Percentiles rank a stretch among this genome's conserved stretches.
phyloP scores from a whole-genome alignment of 2,113 vertebrate genomes.

The Rafetus swinhoei region DNA sequence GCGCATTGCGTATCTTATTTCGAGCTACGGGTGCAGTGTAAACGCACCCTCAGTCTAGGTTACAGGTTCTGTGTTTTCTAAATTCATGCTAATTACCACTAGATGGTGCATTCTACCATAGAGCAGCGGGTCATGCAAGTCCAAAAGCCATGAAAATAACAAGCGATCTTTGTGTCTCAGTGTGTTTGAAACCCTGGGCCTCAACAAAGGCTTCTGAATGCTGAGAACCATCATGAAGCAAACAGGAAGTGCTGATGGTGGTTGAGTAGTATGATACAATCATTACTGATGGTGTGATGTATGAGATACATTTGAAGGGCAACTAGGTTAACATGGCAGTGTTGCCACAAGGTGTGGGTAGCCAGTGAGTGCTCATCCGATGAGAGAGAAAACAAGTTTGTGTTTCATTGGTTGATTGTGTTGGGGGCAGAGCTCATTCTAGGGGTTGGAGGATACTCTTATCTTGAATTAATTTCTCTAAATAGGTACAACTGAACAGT shows the following conservation, averaged over 20 bases:
- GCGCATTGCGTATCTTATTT: too few relatives aligned
- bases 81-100: background rate
- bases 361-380: fast-evolving
- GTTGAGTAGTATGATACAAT: background rate
- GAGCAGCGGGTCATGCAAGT: background rate
- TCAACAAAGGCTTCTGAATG: slow-evolving; percentile 14
- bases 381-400: background rate
- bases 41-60: background rate
- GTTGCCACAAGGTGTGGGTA: background rate
- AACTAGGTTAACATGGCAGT: background rate
- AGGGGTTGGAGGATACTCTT: background rate
- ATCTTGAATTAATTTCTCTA: background rate
- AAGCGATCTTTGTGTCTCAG: background rate
- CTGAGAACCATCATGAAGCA: slow-evolving; percentile 4
- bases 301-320: background rate
- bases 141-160: fast-evolving
- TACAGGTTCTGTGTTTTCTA: background rate
- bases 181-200: background rate
- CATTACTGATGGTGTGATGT: background rate
- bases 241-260: background rate
- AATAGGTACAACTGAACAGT: background rate
- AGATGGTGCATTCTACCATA: slow-evolving; percentile 45
- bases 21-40: too few relatives aligned
- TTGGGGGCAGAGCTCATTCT: background rate
- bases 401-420: background rate